Percentiles rank a stretch among this genome's conserved stretches.
Evolutionary conservation across 1,140 invertebrate species (phyloP).

Genomic region (Philotrypesis tridentata): DNA sequence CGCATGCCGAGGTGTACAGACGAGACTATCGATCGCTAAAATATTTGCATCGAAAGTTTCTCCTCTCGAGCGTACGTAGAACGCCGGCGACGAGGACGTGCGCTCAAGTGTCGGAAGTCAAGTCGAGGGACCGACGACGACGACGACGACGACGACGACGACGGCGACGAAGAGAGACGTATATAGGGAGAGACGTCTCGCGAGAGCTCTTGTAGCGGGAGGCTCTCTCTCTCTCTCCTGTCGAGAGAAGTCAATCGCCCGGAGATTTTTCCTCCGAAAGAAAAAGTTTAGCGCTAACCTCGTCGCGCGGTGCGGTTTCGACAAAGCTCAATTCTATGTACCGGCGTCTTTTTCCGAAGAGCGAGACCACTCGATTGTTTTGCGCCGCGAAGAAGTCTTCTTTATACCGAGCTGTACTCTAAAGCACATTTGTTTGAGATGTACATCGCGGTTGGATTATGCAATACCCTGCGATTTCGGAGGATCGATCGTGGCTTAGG

Average conservation of each 20-base stretch:
- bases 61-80: background rate
- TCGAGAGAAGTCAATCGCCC: background rate
- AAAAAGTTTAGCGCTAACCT: background rate
- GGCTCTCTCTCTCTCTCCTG: too few relatives aligned
- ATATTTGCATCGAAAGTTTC: constrained; percentile 50
- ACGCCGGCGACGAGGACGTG: background rate
- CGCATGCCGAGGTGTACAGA: constrained; percentile 1
- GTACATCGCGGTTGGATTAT: too few relatives aligned
- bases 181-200: background rate
- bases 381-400: too few relatives aligned
- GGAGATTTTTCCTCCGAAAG: background rate
- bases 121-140: background rate
- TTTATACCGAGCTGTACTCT: too few relatives aligned
- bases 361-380: too few relatives aligned
- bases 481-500: too few relatives aligned
- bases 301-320: too few relatives aligned
- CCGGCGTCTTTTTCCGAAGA: background rate
- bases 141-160: background rate
- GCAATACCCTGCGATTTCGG: too few relatives aligned
- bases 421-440: too few relatives aligned
- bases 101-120: constrained; percentile 25
- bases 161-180: background rate
- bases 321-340: background rate
- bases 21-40: constrained; percentile 45
- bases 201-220: background rate